These are phyloP conservation scores for Calycopis cecrops DNA, from an alignment of 1,140 invertebrate genomes.

Conservation along the genomic window DNA sequence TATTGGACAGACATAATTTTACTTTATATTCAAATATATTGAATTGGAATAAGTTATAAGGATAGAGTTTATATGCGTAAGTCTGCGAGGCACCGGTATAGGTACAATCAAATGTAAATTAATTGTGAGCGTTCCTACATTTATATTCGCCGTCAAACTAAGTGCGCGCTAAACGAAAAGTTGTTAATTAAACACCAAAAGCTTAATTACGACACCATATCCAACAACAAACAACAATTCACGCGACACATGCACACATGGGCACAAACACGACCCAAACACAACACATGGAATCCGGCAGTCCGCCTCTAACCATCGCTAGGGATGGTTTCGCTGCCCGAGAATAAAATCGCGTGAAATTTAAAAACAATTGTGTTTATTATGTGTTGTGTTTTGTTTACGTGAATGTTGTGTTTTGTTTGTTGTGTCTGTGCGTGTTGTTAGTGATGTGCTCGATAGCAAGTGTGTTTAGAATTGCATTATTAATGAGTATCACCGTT, in stretches of 20 bases:
- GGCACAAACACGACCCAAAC: neutral
- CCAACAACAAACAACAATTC: conserved; percentile 17
- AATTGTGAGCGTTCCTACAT: no score
- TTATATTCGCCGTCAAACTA: no score
- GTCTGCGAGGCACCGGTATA: no score
- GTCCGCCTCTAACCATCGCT: conserved; percentile 18
- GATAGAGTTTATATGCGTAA: no score
- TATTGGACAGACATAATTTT: no score
- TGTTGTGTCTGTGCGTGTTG: conserved; percentile 22
- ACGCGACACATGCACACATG: conserved; percentile 13
- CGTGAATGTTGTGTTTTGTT: conserved; percentile 12
- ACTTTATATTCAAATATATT: no score
- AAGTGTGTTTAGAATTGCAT: conserved; percentile 37
- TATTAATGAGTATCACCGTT: conserved; percentile 36
- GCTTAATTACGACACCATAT: conserved; percentile 30
- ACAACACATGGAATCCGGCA: neutral
- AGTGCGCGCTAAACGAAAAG: conserved; percentile 15
- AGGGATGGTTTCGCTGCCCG: conserved; percentile 16
- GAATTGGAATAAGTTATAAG: no score
- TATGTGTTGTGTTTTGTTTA: conserved; percentile 1
- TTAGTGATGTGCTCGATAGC: conserved; percentile 48
- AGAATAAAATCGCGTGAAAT: conserved; percentile 14
- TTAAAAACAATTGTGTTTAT: conserved; percentile 23
- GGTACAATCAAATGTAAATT: no score
- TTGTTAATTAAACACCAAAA: conserved; percentile 28